Conservation (phyloP, 1,140 invertebrate species). For the Anastatus disparis region DNA sequence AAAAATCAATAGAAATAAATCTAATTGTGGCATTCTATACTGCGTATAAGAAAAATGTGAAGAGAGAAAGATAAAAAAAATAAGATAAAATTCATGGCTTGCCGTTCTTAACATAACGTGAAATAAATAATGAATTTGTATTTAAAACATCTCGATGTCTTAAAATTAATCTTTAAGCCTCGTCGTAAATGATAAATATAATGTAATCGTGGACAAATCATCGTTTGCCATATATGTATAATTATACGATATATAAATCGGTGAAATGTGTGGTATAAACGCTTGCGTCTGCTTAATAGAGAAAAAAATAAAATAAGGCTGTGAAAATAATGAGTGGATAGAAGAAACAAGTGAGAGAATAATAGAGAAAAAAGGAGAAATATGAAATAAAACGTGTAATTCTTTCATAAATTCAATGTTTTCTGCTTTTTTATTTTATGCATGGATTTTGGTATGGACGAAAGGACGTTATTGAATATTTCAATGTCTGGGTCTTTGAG, state of each 20-base stretch:
- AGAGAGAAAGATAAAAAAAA: too few relatives aligned
- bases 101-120: too few relatives aligned
- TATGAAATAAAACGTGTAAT: too few relatives aligned
- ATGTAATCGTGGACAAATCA: background rate
- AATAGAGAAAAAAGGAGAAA: background rate
- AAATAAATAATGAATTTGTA: too few relatives aligned
- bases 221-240: slow-evolving; percentile 1
- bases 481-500: too few relatives aligned
- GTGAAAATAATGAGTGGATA: slow-evolving; percentile 19
- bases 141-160: background rate
- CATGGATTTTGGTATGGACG: background rate
- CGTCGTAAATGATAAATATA: background rate
- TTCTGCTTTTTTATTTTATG: slow-evolving; percentile 14
- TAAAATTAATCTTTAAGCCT: background rate
- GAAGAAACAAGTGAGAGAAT: background rate
- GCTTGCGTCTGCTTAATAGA: slow-evolving; percentile 17
- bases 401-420: slow-evolving; percentile 28
- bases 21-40: too few relatives aligned
- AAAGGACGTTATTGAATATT: too few relatives aligned
- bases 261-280: background rate
- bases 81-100: background rate
- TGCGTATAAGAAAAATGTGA: too few relatives aligned
- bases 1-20: background rate
- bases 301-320: slow-evolving; percentile 21
- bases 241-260: slow-evolving; percentile 5